Evolutionary conservation across 2,888 invertebrate genomes (phyloP).

Genomic region (Scaptomyza reducta): DNA sequence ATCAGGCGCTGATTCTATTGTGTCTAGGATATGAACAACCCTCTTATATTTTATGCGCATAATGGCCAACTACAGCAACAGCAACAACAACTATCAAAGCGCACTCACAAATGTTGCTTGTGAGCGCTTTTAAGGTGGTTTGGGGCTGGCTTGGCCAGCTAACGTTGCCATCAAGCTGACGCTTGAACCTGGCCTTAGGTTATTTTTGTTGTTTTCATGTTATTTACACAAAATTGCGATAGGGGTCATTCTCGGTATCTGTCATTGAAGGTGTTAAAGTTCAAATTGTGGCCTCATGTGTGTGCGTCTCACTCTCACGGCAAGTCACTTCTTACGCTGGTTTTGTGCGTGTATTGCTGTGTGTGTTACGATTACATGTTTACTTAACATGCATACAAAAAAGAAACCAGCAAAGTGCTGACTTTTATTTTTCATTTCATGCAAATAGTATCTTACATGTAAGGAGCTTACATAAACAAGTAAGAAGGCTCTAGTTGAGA

Average conservation of each 20-base stretch:
- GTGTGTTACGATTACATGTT: slow-evolving; percentile 42
- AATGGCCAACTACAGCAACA: slow-evolving; percentile 67
- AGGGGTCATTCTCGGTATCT: slow-evolving; percentile 68
- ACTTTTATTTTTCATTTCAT: slow-evolving; percentile 43
- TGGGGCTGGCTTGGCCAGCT: slow-evolving; percentile 2
- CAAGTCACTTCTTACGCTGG: neutral
- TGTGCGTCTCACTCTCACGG: slow-evolving; percentile 14
- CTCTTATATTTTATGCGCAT: slow-evolving; percentile 78
- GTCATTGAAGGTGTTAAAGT: slow-evolving; percentile 78
- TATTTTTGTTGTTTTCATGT: slow-evolving; percentile 76
- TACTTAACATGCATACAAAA: slow-evolving; percentile 30
- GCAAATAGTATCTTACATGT: slow-evolving; percentile 44
- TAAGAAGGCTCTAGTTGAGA: no score
- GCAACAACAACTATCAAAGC: slow-evolving; percentile 24
- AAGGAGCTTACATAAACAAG: no score
- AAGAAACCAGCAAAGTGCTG: slow-evolving; percentile 29
- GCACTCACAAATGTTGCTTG: slow-evolving; percentile 50
- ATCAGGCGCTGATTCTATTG: slow-evolving; percentile 66
- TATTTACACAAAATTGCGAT: slow-evolving; percentile 78
- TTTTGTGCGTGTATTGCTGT: neutral
- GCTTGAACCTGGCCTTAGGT: slow-evolving; percentile 52
- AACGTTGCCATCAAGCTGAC: slow-evolving; percentile 24
- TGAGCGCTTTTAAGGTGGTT: slow-evolving; percentile 42
- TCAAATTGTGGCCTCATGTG: slow-evolving; percentile 68
- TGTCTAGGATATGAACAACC: slow-evolving; percentile 70